A percentile compares a stretch with the other conserved stretches of the same genome.
phyloP scores from a whole-genome alignment of 2,888 invertebrate genomes.

The Bombylius major region DNA sequence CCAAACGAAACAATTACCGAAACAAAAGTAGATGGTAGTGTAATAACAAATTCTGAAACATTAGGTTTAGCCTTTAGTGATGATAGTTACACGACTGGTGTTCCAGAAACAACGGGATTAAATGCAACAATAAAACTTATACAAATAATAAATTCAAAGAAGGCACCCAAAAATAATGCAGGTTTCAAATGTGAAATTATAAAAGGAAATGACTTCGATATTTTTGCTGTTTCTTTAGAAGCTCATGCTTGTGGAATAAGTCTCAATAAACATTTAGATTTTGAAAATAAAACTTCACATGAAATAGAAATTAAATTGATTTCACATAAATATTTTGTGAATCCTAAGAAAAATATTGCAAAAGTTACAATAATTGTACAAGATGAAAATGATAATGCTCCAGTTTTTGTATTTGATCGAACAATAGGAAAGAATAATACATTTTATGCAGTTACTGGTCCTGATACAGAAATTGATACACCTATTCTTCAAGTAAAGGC shows the following conservation, averaged over 20 bases:
- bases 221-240: constrained; percentile 60
- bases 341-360: constrained; percentile 60
- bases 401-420: constrained; percentile 63
- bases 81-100: constrained; percentile 67
- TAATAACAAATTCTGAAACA: constrained; percentile 29
- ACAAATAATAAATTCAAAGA: constrained; percentile 35
- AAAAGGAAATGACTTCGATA: constrained; percentile 51
- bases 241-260: constrained; percentile 74
- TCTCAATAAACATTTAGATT: constrained; percentile 60
- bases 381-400: constrained; percentile 84
- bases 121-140: constrained; percentile 34
- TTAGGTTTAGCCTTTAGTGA: constrained; percentile 75
- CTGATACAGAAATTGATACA: constrained; percentile 59
- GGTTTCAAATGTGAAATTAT: constrained; percentile 67
- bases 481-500: constrained; percentile 75
- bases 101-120: constrained; percentile 50
- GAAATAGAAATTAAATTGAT: constrained; percentile 62
- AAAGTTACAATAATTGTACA: constrained; percentile 65
- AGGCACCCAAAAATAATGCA: constrained; percentile 26
- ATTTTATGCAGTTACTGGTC: constrained; percentile 68
- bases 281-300: constrained; percentile 61
- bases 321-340: constrained; percentile 68
- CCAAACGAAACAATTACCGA: constrained; percentile 38
- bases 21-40: constrained; percentile 24
- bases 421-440: constrained; percentile 48